These are phyloP conservation scores for Sphinx pinastri DNA, from an alignment of 2,888 invertebrate species.

Conservation along the genomic window DNA sequence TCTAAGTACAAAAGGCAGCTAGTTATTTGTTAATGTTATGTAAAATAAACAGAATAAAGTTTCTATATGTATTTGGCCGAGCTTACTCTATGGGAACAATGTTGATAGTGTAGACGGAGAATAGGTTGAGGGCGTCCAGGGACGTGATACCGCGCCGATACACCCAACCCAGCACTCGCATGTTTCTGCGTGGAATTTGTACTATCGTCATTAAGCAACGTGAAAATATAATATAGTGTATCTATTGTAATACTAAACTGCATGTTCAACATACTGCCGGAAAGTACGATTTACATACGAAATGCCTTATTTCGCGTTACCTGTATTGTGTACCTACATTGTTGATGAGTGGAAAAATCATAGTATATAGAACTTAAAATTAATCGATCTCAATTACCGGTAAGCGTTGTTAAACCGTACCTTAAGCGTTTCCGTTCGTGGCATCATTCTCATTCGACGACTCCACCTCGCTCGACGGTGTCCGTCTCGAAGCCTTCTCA, in stretches of 20 bases:
- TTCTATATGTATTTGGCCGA: conserved; percentile 62
- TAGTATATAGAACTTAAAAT: conserved; percentile 76
- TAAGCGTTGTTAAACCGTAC: conserved; percentile 73
- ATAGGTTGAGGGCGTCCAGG: not conserved
- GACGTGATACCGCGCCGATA: not conserved
- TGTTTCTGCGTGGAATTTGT: conserved; percentile 7
- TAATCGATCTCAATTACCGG: conserved; percentile 80
- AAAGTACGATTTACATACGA: conserved; percentile 57
- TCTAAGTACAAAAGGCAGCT: conserved; percentile 76
- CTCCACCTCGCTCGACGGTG: conserved; percentile 50
- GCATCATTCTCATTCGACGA: conserved; percentile 30
- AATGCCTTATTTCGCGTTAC: conserved; percentile 82
- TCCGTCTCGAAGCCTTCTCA: conserved; percentile 59
- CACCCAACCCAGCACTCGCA: conserved; percentile 17
- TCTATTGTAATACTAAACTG: conserved; percentile 40
- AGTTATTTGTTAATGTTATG: conserved; percentile 38
- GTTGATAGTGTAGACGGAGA: conserved; percentile 49
- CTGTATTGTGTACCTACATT: conserved; percentile 77
- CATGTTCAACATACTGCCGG: conserved; percentile 52
- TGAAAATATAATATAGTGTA: conserved; percentile 34
- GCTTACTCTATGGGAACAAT: conserved; percentile 82
- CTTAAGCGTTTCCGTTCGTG: conserved; percentile 56
- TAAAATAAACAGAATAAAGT: conserved; percentile 29
- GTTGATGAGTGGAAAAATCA: conserved; percentile 67
- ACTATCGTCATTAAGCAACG: conserved; percentile 5